phyloP scores from a whole-genome alignment of 2,113 vertebrate genomes.

The Menidia beryllina region DNA sequence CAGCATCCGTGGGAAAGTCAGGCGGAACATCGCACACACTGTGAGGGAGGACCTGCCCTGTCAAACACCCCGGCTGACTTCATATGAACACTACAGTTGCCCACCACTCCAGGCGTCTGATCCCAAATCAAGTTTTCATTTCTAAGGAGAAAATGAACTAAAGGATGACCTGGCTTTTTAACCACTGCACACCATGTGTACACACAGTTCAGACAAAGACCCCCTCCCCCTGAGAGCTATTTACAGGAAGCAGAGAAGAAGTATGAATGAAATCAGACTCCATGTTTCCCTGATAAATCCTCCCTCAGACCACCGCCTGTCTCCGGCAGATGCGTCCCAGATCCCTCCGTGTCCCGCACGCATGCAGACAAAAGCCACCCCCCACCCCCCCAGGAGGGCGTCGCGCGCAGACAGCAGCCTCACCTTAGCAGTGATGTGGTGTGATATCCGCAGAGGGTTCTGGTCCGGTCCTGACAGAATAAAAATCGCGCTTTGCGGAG shows the following conservation, averaged over 20 bases:
- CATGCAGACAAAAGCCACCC: conserved; percentile 33
- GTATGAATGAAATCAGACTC: not conserved
- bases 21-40: not conserved
- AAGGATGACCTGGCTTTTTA: too few relatives aligned
- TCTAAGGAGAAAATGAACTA: too few relatives aligned
- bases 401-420: conserved; percentile 52
- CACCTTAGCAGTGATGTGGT: conserved; percentile 74
- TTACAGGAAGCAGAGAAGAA: not conserved
- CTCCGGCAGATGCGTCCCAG: conserved; percentile 9
- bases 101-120: too few relatives aligned
- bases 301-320: conserved; percentile 7
- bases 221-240: not conserved
- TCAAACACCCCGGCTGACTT: not conserved
- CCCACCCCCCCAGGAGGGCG: conserved; percentile 14
- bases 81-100: not conserved
- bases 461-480: conserved; percentile 27
- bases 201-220: conserved; percentile 26
- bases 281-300: not conserved
- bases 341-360: conserved; percentile 25
- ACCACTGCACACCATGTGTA: not conserved
- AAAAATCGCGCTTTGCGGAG: conserved; percentile 42
- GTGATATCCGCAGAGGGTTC: conserved; percentile 53
- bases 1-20: not conserved
- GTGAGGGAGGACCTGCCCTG: conserved; percentile 2
- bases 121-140: too few relatives aligned